Evolutionary conservation across 53 echinoderm and acorn worm species (phyloP).

Genomic region (Paracentrotus lividus): DNA sequence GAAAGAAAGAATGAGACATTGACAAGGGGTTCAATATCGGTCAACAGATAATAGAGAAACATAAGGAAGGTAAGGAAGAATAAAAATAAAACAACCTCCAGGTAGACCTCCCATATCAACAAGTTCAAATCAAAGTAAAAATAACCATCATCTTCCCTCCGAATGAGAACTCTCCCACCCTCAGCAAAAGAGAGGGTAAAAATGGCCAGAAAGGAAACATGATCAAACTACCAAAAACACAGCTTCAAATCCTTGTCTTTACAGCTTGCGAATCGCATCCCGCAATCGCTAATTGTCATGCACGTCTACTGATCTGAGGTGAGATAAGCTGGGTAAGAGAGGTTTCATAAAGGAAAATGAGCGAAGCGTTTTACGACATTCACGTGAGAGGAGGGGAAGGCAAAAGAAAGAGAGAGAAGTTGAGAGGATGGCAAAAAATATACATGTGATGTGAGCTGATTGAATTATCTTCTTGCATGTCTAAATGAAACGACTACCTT

Average conservation of each 20-base stretch:
- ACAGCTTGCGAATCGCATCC: slow-evolving; percentile 8
- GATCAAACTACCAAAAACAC: slow-evolving; percentile 2
- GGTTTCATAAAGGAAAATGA: slow-evolving; percentile 52
- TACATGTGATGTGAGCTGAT: slow-evolving; percentile 17
- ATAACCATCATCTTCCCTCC: not conserved
- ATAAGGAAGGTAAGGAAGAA: not conserved
- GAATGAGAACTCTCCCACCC: not conserved
- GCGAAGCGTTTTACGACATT: slow-evolving; percentile 13
- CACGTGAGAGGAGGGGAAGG: slow-evolving; percentile 52
- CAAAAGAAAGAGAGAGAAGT: not conserved
- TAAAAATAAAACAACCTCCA: not conserved
- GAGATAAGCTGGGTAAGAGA: slow-evolving; percentile 28
- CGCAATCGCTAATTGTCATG: slow-evolving; percentile 20
- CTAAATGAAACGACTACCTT: not conserved
- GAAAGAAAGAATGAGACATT: not conserved
- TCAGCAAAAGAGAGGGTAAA: too few species aligned
- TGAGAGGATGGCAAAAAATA: not conserved
- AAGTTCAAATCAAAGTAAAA: not conserved
- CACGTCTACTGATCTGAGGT: slow-evolving; percentile 44
- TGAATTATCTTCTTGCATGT: not conserved
- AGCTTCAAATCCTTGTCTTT: not conserved
- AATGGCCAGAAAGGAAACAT: not conserved
- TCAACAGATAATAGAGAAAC: not conserved
- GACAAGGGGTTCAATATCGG: too few species aligned
- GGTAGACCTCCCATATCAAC: not conserved